Conservation (phyloP, 2,113 vertebrate genomes). For the Vombatus ursinus region DNA sequence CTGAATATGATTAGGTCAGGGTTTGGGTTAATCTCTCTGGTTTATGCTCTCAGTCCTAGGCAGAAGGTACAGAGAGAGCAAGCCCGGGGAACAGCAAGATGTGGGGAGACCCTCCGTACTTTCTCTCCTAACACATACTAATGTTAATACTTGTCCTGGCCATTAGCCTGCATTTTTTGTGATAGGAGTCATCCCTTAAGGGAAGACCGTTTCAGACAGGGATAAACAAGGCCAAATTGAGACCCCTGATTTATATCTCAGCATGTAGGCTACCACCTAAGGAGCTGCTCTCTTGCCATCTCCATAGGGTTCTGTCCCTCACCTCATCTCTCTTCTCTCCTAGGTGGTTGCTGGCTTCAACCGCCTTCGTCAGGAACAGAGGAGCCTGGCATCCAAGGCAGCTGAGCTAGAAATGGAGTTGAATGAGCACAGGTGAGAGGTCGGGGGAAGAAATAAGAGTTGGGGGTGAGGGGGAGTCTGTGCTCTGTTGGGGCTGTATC, state of each 20-base stretch:
- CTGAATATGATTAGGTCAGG: background rate
- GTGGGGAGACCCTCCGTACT: background rate
- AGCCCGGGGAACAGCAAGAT: background rate
- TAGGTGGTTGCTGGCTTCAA: slow-evolving; percentile 94
- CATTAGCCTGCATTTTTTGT: background rate
- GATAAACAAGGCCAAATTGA: background rate
- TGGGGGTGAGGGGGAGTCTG: background rate
- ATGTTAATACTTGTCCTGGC: background rate
- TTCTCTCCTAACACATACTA: background rate
- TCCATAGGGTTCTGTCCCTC: background rate
- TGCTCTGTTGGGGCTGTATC: background rate
- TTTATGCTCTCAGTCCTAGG: background rate
- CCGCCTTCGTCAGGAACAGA: slow-evolving; percentile 93
- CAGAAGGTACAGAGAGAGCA: background rate
- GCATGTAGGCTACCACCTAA: background rate
- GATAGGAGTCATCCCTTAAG: background rate
- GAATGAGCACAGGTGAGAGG: slow-evolving; percentile 91
- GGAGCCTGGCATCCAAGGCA: slow-evolving; percentile 91
- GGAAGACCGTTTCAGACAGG: background rate
- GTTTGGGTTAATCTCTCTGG: background rate
- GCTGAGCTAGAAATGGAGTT: slow-evolving; percentile 95
- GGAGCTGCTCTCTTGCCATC: background rate
- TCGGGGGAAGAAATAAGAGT: background rate
- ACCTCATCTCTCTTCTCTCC: background rate
- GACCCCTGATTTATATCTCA: background rate